Conservation (phyloP, 2,888 invertebrate species). For the Chrysomela aeneicollis region DNA sequence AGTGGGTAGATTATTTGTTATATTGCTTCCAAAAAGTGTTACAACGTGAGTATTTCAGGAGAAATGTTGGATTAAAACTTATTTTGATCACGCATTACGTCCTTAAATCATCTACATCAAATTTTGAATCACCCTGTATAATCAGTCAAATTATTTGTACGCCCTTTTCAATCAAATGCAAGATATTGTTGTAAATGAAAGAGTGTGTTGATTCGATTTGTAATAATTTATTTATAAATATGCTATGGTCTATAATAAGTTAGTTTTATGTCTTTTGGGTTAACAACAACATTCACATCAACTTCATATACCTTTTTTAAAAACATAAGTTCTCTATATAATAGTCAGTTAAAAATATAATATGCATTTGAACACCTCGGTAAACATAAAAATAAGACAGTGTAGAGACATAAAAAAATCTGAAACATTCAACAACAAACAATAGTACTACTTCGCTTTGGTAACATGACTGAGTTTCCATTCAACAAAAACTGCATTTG, state of each 20-base stretch:
- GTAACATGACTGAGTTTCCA: slow-evolving; percentile 16
- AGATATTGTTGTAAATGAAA: too few relatives aligned
- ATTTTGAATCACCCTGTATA: too few relatives aligned
- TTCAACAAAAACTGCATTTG: slow-evolving; percentile 68
- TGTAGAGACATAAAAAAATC: slow-evolving; percentile 30
- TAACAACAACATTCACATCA: slow-evolving; percentile 35
- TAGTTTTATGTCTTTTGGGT: slow-evolving; percentile 35
- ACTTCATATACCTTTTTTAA: slow-evolving; percentile 25
- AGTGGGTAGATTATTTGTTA: too few relatives aligned
- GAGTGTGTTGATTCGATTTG: slow-evolving; percentile 12
- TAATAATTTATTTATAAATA: slow-evolving; percentile 39
- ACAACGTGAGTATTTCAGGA: too few relatives aligned
- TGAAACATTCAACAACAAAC: slow-evolving; percentile 37
- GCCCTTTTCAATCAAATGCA: too few relatives aligned
- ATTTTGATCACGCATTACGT: too few relatives aligned
- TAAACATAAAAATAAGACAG: slow-evolving; percentile 27
- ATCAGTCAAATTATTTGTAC: too few relatives aligned
- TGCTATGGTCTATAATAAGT: slow-evolving; percentile 35
- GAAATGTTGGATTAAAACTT: too few relatives aligned
- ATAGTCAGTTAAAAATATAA: slow-evolving; percentile 24
- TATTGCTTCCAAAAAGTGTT: too few relatives aligned
- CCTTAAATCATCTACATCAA: too few relatives aligned
- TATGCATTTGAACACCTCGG: slow-evolving; percentile 32
- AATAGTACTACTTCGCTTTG: slow-evolving; percentile 28
- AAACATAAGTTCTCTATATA: slow-evolving; percentile 11